Base-by-base conservation (phyloP, 2,888 invertebrate species). In the Cosmopolites sordidus region DNA sequence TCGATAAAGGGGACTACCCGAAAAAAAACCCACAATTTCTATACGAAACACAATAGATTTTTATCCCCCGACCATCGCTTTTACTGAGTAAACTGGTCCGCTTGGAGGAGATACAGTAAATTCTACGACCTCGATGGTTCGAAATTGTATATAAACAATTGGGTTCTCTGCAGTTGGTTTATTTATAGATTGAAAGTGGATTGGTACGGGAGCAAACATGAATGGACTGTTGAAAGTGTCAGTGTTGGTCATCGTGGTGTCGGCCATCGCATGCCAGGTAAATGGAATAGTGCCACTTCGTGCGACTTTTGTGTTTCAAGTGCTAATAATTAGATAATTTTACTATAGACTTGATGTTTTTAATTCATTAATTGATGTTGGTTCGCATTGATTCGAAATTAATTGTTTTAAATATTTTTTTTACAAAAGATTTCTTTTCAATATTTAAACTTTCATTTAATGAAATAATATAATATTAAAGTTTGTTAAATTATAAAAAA, bases 81-180 rank as follows among this genome's bases (percentile, higher is more conserved):
- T 22, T 5, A 22, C 22, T n/a, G 12, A 33, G n/a, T 11, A 43
- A 54, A 54, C 54, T 55, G 46, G 55, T 48, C 22, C 41, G 43
- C n/a, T 16, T 27, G 18, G 50, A 40, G 56, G 56, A 56, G 56
- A 56, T 47, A 56, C 56, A 52, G 52, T 42, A 52, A 56, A 51
- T 48, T 56, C 42, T 16, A 38, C 56, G 56, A 52, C 56, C 56
- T 49, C 52, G 37, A 16, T 27, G 17, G 27, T 39, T 2, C 15
- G 43, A 15, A 16, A 29, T 42, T 42, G 30, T 52, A 56, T 56
- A 56, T 49, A 56, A 56, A 52, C 52, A 56, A 56, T 48, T 52
- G 43, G 41, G 42, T 43, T 49, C 48, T 30, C 16, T 48, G 42
- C 39, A 56, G 38, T 29, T 12, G 9, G 30, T 43, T 56, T 56